Conservation (phyloP, 1,140 invertebrate genomes). For the Grapholita molesta region DNA sequence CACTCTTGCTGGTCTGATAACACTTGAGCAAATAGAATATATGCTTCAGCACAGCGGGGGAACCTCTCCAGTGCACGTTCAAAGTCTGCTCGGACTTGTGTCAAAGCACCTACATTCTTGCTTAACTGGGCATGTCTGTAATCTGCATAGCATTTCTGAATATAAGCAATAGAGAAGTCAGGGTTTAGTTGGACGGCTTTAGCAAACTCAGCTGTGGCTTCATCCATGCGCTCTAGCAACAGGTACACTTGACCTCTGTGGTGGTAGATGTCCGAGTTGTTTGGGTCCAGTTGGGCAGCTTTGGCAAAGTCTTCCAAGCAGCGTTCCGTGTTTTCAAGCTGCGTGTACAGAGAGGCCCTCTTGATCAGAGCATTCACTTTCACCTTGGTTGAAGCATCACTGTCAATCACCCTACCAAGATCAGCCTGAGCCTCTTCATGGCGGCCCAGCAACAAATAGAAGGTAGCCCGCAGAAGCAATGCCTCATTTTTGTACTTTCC, state of each 20-base stretch:
- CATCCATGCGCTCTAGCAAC: conserved; percentile 87
- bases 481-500: conserved; percentile 81
- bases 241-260: conserved; percentile 88
- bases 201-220: conserved; percentile 90
- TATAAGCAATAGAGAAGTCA: conserved; percentile 88
- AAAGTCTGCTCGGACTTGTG: conserved; percentile 83
- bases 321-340: conserved; percentile 85
- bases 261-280: conserved; percentile 91
- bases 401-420: conserved; percentile 82
- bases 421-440: conserved; percentile 85
- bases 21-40: conserved; percentile 90
- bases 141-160: conserved; percentile 93
- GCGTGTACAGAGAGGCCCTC: conserved; percentile 89
- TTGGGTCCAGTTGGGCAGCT: conserved; percentile 86
- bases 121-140: conserved; percentile 85
- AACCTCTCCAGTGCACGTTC: conserved; percentile 87
- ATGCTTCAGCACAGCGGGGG: conserved; percentile 90
- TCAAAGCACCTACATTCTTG: conserved; percentile 75
- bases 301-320: conserved; percentile 87
- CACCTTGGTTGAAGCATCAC: conserved; percentile 79
- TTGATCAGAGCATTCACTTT: conserved; percentile 95
- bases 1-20: conserved; percentile 90
- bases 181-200: conserved; percentile 90
- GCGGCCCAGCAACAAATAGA: conserved; percentile 87
- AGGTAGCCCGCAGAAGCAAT: conserved; percentile 88